Evolutionary conservation across 1,140 invertebrate species (phyloP).

Genomic region (Plodia interpunctella): DNA sequence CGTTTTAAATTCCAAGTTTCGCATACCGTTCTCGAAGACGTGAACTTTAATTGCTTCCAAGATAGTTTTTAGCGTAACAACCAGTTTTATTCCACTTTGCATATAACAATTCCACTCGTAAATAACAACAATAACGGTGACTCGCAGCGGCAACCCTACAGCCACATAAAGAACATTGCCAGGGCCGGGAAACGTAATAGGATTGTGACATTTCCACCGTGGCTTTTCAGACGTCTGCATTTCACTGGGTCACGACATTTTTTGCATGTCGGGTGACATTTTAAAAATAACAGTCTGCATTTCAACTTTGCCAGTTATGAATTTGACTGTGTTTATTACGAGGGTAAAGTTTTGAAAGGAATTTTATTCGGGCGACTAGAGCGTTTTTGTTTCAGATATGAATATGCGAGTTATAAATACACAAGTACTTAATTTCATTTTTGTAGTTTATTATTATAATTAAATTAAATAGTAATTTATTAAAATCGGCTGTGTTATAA

Average conservation of each 20-base stretch:
- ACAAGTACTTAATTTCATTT: no score
- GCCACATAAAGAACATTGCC: neutral
- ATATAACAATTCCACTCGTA: neutral
- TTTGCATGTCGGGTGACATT: neutral
- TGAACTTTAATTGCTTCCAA: no score
- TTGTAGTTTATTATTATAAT: no score
- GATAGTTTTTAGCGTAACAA: no score
- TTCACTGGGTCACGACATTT: slow-evolving; percentile 4
- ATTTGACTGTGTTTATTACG: neutral
- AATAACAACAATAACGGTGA: neutral
- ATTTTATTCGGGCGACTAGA: neutral
- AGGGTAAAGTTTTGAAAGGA: neutral
- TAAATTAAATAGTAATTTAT: no score
- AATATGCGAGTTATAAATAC: no score
- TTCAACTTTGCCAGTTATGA: neutral
- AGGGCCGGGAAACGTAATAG: neutral
- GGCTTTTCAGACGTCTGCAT: neutral
- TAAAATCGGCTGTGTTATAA: no score
- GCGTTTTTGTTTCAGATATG: no score
- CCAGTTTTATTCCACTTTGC: no score
- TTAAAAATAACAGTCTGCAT: neutral
- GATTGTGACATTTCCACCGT: neutral
- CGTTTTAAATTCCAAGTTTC: no score
- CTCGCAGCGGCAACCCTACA: neutral
- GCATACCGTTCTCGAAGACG: no score